Conservation (phyloP, 2,888 invertebrate species). For the Hirtodrosophila duncani region DNA sequence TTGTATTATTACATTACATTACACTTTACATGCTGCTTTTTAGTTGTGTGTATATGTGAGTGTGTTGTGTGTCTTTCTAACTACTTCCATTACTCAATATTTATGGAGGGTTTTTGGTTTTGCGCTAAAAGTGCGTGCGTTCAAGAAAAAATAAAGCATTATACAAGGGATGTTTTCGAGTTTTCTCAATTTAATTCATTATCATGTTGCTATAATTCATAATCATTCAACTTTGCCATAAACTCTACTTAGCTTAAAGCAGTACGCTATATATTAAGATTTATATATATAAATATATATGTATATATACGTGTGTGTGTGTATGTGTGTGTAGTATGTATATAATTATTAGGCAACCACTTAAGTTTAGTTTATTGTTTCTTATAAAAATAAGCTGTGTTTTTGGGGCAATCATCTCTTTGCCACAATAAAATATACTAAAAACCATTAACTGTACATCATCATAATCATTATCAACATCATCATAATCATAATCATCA, state of each 20-base stretch:
- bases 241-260: slow-evolving; percentile 54
- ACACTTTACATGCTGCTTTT: too few species aligned
- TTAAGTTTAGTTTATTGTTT: slow-evolving; percentile 48
- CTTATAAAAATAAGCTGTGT: slow-evolving; percentile 56
- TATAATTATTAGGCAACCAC: slow-evolving; percentile 69
- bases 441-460: slow-evolving; percentile 62
- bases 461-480: slow-evolving; percentile 21
- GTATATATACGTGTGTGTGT: slow-evolving; percentile 20
- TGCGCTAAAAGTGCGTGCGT: slow-evolving; percentile 7
- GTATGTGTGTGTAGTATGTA: slow-evolving; percentile 50
- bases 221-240: slow-evolving; percentile 52
- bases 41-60: too few species aligned
- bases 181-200: slow-evolving; percentile 52
- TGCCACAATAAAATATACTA: slow-evolving; percentile 49
- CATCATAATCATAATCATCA: slow-evolving; percentile 26
- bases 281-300: slow-evolving; percentile 23
- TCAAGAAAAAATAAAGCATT: slow-evolving; percentile 22
- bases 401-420: slow-evolving; percentile 37
- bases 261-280: slow-evolving; percentile 46
- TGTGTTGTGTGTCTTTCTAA: too few species aligned
- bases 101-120: slow-evolving; percentile 8
- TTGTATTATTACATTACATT: too few species aligned
- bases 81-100: too few species aligned
- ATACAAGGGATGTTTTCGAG: slow-evolving; percentile 7
- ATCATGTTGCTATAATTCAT: slow-evolving; percentile 51